A percentile compares a stretch with the other conserved stretches of the same genome.
These are phyloP conservation scores for Corythaeola cristata DNA, from an alignment of 2,113 vertebrate species.

Conservation along the genomic window DNA sequence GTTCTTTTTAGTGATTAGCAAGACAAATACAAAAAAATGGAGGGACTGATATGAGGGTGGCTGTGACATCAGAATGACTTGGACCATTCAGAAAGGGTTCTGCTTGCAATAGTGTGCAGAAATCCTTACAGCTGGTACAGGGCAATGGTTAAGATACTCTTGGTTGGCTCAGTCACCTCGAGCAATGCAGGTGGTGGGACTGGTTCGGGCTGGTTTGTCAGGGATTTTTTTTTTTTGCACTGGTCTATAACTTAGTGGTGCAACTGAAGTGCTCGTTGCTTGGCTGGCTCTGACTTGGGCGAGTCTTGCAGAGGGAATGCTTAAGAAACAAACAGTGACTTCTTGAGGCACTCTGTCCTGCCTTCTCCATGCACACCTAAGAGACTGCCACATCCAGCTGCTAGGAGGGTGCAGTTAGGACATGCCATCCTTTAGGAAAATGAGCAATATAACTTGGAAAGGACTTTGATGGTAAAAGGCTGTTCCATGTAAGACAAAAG, in stretches of 20 bases:
- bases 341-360: no score
- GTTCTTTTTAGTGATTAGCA: neutral
- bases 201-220: no score
- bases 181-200: accelerated
- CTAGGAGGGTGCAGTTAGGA: no score
- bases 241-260: no score
- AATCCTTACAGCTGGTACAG: accelerated
- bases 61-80: accelerated
- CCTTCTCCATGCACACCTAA: accelerated
- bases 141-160: accelerated
- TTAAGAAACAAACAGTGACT: accelerated
- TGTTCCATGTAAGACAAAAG: accelerated
- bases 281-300: neutral
- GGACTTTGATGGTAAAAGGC: neutral
- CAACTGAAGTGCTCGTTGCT: accelerated
- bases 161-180: no score
- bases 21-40: neutral
- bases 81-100: neutral
- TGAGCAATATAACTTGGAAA: accelerated
- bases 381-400: no score
- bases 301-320: neutral
- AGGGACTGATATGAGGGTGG: accelerated
- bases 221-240: neutral
- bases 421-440: no score
- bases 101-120: neutral